Evolutionary conservation across 2,888 invertebrate species (phyloP), one percentile per base, ranked within the genome.

Genomic region (Autographa pulchrina): DNA sequence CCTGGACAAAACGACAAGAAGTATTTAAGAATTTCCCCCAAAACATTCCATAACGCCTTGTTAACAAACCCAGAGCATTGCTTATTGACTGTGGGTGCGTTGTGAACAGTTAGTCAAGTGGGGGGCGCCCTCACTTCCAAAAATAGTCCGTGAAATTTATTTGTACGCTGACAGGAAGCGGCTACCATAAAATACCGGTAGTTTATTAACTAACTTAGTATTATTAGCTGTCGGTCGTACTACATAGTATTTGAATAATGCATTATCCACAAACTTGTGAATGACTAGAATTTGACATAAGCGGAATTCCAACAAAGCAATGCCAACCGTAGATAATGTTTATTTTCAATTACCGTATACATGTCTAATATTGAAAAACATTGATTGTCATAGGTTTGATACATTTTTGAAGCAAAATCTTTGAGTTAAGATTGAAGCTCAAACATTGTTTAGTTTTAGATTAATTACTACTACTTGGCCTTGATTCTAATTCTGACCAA

Each of bases 101-200:
- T 43, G 62, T 25, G 43, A 61, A 48, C 31, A 16, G 52, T 66
- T 68, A 81, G 20, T 77, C 72, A 74, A 75, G 70, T 63, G 77
- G 59, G 67, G 81, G 70, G 74, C 63, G 64, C 48, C 54, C 54
- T 43, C 74, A 66, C 31, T 48, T 65, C 82, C 78, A 65, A 77
- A 82, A 84, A 84, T 83, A 84, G 80, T 0, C 56, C 41, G 56
- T 2, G 35, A 72, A 78, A 72, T 75, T 75, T 65, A 69, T 77
- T 74, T 74, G 43, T 64, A 70, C 68, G 62, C 77, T 80, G 56
- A 64, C 77, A 77, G 81, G 81, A 78, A 72, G 77, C 61, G 62
- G 54, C 32, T 9, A n/a, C 77, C 60, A 72, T 72, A 72, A 66
- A 74, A 41, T 20, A 68, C 76, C 18, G 9, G 68, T 68, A 58